Conservation (phyloP, 2,888 invertebrate genomes). For the Meiosimyza decipiens region DNA sequence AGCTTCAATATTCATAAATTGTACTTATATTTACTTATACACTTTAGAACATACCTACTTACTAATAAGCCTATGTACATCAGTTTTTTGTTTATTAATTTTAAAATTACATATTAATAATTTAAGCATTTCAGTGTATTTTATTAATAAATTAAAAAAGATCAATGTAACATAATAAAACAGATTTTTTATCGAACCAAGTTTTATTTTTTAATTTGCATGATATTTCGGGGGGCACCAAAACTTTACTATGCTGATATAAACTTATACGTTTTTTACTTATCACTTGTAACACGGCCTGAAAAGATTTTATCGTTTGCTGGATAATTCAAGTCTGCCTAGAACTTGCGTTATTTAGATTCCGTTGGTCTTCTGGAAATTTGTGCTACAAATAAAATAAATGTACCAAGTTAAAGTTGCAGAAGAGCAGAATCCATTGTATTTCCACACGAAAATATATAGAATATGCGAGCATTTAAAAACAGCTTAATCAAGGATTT, state of each 20-base stretch:
- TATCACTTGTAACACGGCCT: background rate
- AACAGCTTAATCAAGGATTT: too few species aligned
- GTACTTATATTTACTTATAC: background rate
- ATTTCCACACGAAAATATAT: too few species aligned
- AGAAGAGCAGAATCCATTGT: too few species aligned
- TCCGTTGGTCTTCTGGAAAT: background rate
- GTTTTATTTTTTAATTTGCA: too few species aligned
- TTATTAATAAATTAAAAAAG: conserved; percentile 11
- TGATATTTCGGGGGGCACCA: too few species aligned
- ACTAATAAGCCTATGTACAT: conserved; percentile 5
- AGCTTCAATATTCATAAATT: background rate
- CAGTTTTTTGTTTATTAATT: conserved; percentile 1
- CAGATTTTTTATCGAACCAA: conserved; percentile 7
- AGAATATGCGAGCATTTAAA: too few species aligned
- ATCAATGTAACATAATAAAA: conserved; percentile 27
- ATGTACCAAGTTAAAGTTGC: too few species aligned
- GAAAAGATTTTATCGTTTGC: background rate
- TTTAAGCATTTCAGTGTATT: background rate
- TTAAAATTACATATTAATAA: conserved; percentile 11
- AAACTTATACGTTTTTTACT: background rate
- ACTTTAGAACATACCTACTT: background rate
- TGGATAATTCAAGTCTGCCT: too few species aligned
- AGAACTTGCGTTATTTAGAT: background rate
- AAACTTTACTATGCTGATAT: too few species aligned
- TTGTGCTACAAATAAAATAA: too few species aligned